Evolutionary conservation across 2,888 invertebrate species (phyloP).

Genomic region (Camptogramma bilineatum): DNA sequence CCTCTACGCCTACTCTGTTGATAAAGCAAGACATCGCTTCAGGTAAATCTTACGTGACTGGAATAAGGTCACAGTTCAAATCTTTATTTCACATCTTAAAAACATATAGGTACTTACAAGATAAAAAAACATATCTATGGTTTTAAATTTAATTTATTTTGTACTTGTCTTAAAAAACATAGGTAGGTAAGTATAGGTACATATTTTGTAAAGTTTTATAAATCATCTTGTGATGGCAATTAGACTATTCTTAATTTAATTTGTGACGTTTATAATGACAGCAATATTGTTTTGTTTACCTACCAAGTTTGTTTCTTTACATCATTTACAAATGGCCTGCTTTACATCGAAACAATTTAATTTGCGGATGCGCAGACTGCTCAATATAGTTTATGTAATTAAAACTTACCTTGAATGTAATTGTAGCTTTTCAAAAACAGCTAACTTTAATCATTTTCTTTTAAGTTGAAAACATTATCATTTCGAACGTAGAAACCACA

Average conservation of each 20-base stretch:
- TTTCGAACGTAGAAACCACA: background rate
- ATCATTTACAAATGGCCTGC: slow-evolving; percentile 22
- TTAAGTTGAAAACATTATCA: background rate
- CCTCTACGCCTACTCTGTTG: slow-evolving; percentile 1
- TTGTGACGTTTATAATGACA: background rate
- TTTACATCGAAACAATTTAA: slow-evolving; percentile 29
- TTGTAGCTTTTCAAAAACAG: background rate
- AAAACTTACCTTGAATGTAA: slow-evolving; percentile 25
- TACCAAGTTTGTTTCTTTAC: slow-evolving; percentile 20
- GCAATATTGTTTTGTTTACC: slow-evolving; percentile 6
- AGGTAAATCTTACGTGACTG: slow-evolving; percentile 21
- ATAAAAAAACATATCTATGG: background rate
- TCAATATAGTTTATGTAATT: slow-evolving; percentile 18
- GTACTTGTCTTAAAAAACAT: too few relatives aligned
- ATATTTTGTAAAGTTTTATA: too few relatives aligned
- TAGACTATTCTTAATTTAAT: background rate
- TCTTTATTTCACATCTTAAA: slow-evolving; percentile 27
- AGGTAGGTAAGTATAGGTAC: too few relatives aligned
- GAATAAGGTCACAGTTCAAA: slow-evolving; percentile 42
- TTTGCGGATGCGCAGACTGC: slow-evolving; percentile 29
- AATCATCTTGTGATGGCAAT: too few relatives aligned
- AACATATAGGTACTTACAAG: slow-evolving; percentile 16
- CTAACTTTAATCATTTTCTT: background rate
- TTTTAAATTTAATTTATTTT: slow-evolving; percentile 5
- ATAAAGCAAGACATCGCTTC: background rate